Evolutionary conservation across 1,140 invertebrate genomes (phyloP), one percentile per base, ranked within the genome.

Genomic region (Cephus cinctus): DNA sequence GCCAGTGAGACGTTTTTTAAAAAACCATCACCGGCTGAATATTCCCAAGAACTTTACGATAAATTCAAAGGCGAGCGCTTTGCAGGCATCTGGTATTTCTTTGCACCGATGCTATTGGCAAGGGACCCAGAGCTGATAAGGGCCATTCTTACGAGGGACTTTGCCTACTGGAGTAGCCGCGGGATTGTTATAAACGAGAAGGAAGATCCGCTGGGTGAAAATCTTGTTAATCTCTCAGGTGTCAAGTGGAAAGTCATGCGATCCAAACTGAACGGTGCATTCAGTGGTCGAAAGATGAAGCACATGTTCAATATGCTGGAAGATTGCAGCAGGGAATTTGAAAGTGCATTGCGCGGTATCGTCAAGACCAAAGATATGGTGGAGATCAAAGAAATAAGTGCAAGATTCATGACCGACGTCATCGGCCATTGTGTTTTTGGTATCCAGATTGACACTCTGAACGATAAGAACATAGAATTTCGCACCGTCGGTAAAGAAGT

Each of bases 351-450:
- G 5, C 57, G 65, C 3, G 54, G 69, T 15, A 35, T 65, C n/a
- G 43, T 55, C 15, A 23, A 63, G 40, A 52, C 54, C 14, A 65
- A 71, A 44, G 30, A 50, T 5, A 57, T 60, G 18, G 59, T 79
- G 18, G 75, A 80, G 45, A 65, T 79, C 4, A 75, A 76, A 59
- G 71, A 80, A 38, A 39, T 77, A 0, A 56, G 75, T 27, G 69
- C 64, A 2, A 63, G 69, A n/a, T 80, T 73, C 43, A 69, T 75
- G 0, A 78, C 73, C 9, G 80, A 81, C 56, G 69, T 80, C 3
- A 81, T 81, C 30, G 78, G 71, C 1, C 71, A 69, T 2, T 75
- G 71, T 42, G 78, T 76, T 16, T 82, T 82, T 61, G 81, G 80
- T 3, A 67, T 82, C 11, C 69, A 81, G 41, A 69, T 68, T 47